Evolutionary conservation across 2,797 vertebrate genomes (phyloP).

Genomic region (Pseudocheirus occidentalis): DNA sequence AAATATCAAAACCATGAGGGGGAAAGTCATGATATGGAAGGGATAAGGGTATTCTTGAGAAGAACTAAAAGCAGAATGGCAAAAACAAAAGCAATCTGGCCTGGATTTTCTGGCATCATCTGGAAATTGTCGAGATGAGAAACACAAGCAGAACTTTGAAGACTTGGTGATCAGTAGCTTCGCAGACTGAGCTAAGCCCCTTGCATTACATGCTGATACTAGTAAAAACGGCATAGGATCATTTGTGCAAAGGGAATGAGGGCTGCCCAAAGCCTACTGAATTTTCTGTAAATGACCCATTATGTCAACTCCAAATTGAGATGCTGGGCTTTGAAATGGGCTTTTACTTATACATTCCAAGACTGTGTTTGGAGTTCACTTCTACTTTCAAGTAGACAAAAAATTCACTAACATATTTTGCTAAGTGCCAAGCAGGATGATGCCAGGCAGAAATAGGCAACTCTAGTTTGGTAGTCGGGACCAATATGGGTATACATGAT

Average conservation of each 20-base stretch:
- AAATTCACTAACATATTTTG: not conserved
- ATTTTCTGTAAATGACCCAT: not conserved
- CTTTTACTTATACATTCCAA: not conserved
- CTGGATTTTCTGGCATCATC: not conserved
- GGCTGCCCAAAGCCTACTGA: not conserved
- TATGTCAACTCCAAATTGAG: not conserved
- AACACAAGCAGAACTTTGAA: not conserved
- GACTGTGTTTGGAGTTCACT: not conserved
- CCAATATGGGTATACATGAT: not conserved
- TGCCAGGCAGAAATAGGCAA: not conserved
- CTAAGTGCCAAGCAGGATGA: not conserved
- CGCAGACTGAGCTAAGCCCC: not conserved
- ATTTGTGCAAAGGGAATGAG: not conserved
- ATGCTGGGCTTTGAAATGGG: not conserved
- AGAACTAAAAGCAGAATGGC: not conserved
- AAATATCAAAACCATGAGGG: not conserved
- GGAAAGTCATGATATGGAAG: not conserved
- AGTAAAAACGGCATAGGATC: not conserved
- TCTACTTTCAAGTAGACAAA: not conserved
- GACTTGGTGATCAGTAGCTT: not conserved
- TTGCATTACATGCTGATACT: not conserved
- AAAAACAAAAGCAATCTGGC: not conserved
- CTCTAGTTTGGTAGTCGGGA: not conserved
- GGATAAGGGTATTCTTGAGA: not conserved
- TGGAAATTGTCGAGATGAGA: not conserved